Base-by-base conservation (phyloP, 1,140 invertebrate genomes). In the Chionoecetes opilio region DNA sequence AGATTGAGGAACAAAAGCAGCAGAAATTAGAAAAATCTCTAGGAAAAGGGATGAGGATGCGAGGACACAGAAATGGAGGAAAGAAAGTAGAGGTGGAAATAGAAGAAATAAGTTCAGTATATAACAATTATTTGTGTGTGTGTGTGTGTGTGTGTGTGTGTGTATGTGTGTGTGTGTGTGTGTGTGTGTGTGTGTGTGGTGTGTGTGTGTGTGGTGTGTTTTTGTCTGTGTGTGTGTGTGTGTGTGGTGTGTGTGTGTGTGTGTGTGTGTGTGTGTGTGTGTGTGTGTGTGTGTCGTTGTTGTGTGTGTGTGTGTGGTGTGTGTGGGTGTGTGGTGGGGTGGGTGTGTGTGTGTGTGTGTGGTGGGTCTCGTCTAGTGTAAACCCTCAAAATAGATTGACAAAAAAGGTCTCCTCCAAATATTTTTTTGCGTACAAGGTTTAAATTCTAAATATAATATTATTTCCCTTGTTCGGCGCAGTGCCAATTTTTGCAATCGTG, bases 191-290 rank as follows among this genome's bases (percentile, higher is more conserved):
- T 53, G 46, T 53, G 46, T 53, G 46, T 53, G 46, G 46, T 53
- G 46, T 53, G 46, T 75, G 63, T 75, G 63, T 75, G 63, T 75
- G 63, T 75, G 46, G n/a, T 53, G 46, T 53, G 46, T 75, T 17
- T 75, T 17, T 75, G 63, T 75, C 21, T 75, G 63, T 75, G 63
- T 75, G 63, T 75, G 63, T 75, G 63, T 75, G 63, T 75, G 63
- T 75, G 63, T 75, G 63, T 75, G 63, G 63, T 75, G 63, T 75
- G 63, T 75, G 63, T 75, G 63, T 75, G 63, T 75, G 63, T 75
- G 63, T 75, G 63, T 75, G 63, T 75, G 63, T 75, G 63, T 75
- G 63, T 75, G 63, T 75, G 63, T 75, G 63, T 75, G 63, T 75
- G 63, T 75, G 63, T 75, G 63, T n/a, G 63, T n/a, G 26, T 6